Evolutionary conservation across 2,113 vertebrate species (phyloP).

Genomic region (crab-eating macaque (Macaca fascicularis)): DNA sequence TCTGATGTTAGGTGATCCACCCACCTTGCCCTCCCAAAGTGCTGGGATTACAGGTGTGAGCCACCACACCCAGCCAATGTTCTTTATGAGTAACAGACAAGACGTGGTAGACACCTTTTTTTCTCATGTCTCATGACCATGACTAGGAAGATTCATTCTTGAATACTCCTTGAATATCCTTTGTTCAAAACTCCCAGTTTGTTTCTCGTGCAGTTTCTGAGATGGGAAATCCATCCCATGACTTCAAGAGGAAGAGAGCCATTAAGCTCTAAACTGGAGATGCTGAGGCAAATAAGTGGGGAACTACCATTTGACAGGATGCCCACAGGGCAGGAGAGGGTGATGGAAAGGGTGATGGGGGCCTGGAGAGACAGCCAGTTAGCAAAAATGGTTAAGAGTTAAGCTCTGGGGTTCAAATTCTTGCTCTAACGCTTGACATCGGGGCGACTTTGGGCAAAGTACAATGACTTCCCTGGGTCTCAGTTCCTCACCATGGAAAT

Average conservation of each 20-base stretch:
- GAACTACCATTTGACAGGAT: fast-evolving
- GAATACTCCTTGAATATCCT: not conserved
- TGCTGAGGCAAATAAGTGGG: fast-evolving
- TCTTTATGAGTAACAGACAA: fast-evolving
- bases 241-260: not conserved
- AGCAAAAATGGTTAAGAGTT: not conserved
- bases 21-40: no score
- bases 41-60: no score
- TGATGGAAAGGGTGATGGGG: fast-evolving
- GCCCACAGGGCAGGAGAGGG: fast-evolving
- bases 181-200: not conserved
- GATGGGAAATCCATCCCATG: not conserved
- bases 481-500: not conserved
- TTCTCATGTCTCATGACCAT: fast-evolving
- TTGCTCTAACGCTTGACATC: fast-evolving
- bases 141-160: fast-evolving
- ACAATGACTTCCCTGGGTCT: not conserved
- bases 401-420: not conserved
- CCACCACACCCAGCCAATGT: fast-evolving
- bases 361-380: fast-evolving
- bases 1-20: no score
- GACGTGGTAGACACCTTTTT: fast-evolving
- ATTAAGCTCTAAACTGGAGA: fast-evolving
- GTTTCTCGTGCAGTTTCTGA: not conserved
- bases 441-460: not conserved